Evolutionary conservation across 2,797 vertebrate species (phyloP).

Genomic region (Anguilla megastoma): DNA sequence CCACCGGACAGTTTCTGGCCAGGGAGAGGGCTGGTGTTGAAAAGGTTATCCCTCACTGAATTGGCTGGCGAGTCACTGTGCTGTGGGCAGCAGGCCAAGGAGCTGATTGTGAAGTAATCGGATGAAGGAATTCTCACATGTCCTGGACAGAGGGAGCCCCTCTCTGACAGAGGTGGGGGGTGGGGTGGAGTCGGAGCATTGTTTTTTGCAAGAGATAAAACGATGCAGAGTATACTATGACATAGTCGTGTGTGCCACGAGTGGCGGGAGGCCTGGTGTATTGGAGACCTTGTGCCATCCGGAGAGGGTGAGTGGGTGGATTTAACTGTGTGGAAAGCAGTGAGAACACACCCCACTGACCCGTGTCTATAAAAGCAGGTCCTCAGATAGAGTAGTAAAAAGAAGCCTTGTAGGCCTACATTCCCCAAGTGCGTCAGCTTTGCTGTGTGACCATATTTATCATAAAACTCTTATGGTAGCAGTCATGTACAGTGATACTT

Average conservation of each 20-base stretch:
- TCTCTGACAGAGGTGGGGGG: neutral
- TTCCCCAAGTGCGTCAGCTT: neutral
- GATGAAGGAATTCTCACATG: conserved; percentile 21
- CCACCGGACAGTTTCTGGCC: neutral
- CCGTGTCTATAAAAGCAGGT: neutral
- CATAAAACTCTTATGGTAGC: neutral
- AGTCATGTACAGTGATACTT: neutral
- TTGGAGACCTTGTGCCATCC: neutral
- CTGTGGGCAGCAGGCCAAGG: conserved; percentile 1
- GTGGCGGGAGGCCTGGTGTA: neutral
- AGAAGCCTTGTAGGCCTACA: neutral
- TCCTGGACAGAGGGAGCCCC: conserved; percentile 19
- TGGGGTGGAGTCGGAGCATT: neutral
- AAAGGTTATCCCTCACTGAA: conserved; percentile 13
- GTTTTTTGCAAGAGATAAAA: conserved; percentile 35
- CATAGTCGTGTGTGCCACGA: conserved; percentile 10
- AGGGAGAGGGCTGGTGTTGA: neutral
- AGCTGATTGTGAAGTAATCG: conserved; percentile 29
- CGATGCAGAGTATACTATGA: conserved; percentile 29
- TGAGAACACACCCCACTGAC: neutral
- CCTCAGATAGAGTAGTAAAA: neutral
- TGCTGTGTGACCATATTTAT: neutral
- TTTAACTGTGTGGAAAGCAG: neutral
- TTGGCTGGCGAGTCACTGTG: neutral
- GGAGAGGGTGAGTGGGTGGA: conserved; percentile 10